Conservation (phyloP, 2,113 vertebrate species). For the Oryzias curvinotus region DNA sequence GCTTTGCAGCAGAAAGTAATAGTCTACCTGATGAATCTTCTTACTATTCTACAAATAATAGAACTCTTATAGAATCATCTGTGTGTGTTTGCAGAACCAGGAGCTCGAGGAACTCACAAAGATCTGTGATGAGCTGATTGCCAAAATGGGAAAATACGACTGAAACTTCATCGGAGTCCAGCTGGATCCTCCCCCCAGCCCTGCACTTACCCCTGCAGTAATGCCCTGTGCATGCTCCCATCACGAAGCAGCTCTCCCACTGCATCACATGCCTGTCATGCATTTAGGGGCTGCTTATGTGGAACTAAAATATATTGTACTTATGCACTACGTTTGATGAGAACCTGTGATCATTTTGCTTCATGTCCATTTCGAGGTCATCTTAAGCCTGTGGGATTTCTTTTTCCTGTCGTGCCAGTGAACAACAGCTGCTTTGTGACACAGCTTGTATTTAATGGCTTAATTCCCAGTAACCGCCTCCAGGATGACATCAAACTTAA, state of each 20-base stretch:
- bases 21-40: background rate
- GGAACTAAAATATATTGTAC: slow-evolving; percentile 33
- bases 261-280: slow-evolving; percentile 22
- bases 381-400: slow-evolving; percentile 11
- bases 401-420: slow-evolving; percentile 21
- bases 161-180: slow-evolving; percentile 61
- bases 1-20: slow-evolving; percentile 93
- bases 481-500: slow-evolving; percentile 41
- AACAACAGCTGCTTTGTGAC: slow-evolving; percentile 40
- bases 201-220: slow-evolving; percentile 8
- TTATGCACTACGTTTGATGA: slow-evolving; percentile 49
- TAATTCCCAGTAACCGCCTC: slow-evolving; percentile 31
- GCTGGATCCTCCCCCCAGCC: slow-evolving; percentile 9
- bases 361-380: slow-evolving; percentile 17
- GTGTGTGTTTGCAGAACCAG: slow-evolving; percentile 83
- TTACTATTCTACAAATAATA: background rate
- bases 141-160: slow-evolving; percentile 90
- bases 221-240: slow-evolving; percentile 44
- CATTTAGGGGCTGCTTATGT: slow-evolving; percentile 41
- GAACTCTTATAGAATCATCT: background rate
- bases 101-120: slow-evolving; percentile 98
- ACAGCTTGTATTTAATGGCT: slow-evolving; percentile 39
- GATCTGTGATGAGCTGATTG: slow-evolving; percentile 98
- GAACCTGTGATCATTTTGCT: slow-evolving; percentile 34
- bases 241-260: slow-evolving; percentile 26